phyloP scores from a whole-genome alignment of 2,113 vertebrate genomes.

The Laticauda laticaudata region DNA sequence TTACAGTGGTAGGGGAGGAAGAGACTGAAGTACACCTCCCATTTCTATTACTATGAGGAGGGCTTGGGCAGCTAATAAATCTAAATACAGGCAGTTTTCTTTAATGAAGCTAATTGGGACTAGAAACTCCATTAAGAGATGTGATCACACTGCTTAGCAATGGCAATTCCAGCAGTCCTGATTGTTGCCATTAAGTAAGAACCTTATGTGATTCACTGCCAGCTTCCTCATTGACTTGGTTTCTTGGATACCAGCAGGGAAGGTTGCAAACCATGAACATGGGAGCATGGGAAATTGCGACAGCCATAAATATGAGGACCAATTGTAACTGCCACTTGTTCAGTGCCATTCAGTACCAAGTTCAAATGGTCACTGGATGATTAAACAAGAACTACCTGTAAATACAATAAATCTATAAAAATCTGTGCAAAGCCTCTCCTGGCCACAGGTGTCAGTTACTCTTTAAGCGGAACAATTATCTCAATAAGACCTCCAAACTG shows the following conservation, averaged over 20 bases:
- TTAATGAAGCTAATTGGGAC: neutral
- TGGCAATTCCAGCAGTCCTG: neutral
- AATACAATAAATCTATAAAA: neutral
- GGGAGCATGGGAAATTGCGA: neutral
- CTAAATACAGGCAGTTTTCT: neutral
- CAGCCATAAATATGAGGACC: neutral
- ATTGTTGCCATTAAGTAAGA: neutral
- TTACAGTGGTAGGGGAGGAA: neutral
- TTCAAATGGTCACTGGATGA: neutral
- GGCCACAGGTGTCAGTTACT: neutral
- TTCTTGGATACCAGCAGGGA: neutral
- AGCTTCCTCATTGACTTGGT: neutral
- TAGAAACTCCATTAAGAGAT: neutral
- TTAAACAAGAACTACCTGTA: neutral
- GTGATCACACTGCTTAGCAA: neutral
- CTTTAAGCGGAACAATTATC: neutral
- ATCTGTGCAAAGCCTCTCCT: neutral
- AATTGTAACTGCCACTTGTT: neutral
- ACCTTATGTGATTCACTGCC: neutral
- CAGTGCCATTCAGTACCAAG: neutral
- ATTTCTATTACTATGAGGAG: neutral
- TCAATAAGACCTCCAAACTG: neutral
- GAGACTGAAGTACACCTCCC: neutral
- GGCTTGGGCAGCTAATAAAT: neutral
- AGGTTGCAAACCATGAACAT: neutral